phyloP scores from a whole-genome alignment of 2,797 vertebrate species.

The Eulemur coronatus region DNA sequence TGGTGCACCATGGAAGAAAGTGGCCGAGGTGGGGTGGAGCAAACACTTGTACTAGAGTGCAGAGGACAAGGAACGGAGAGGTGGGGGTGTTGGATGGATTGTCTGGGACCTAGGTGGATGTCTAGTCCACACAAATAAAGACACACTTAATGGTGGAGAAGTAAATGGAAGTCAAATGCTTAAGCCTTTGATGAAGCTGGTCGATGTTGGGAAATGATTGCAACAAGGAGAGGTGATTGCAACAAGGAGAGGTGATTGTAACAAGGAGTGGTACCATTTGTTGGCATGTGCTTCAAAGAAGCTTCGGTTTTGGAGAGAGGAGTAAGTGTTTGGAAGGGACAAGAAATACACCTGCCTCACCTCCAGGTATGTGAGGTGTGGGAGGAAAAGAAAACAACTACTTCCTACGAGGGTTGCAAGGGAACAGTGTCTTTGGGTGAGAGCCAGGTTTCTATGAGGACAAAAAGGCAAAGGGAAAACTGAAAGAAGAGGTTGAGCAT shows the following conservation, averaged over 20 bases:
- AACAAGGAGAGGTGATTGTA: background rate
- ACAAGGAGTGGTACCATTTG: background rate
- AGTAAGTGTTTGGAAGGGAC: background rate
- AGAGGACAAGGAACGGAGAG: background rate
- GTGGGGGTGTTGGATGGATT: background rate
- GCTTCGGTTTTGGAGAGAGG: background rate
- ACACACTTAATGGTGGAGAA: background rate
- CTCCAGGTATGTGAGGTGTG: background rate
- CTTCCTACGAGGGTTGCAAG: background rate
- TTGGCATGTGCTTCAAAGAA: background rate
- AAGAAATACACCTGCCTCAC: background rate
- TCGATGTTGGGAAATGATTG: background rate
- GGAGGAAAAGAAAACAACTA: background rate
- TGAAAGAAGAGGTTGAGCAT: background rate
- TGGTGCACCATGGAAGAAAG: background rate
- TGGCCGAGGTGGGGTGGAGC: background rate
- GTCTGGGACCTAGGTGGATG: background rate
- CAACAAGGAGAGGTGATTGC: background rate
- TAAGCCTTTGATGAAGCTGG: background rate
- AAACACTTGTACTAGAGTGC: background rate
- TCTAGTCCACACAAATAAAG: background rate
- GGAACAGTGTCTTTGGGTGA: background rate
- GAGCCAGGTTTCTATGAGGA: background rate
- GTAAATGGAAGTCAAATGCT: background rate
- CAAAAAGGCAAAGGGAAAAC: background rate